These are phyloP conservation scores for Spatula versicolor DNA, from an alignment of 2,797 vertebrate species.

Conservation along the genomic window DNA sequence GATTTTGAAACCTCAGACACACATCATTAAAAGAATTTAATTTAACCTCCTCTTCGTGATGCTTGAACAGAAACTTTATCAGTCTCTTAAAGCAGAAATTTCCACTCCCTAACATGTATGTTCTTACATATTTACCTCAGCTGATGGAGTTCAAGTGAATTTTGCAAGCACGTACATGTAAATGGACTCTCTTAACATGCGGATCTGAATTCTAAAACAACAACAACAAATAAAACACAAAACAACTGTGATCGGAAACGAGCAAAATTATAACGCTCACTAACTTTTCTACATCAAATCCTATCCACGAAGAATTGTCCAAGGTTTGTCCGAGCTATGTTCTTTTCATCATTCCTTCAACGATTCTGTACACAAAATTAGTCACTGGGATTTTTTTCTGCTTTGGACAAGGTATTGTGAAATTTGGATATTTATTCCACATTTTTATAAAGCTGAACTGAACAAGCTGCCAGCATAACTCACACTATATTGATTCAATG, in stretches of 20 bases:
- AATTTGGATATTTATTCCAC: conserved; percentile 28
- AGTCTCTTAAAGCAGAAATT: neutral
- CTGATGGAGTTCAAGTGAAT: neutral
- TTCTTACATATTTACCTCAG: neutral
- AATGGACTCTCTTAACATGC: neutral
- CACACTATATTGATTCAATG: conserved; percentile 42
- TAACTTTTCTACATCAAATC: neutral
- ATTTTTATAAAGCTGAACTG: conserved; percentile 32
- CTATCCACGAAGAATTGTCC: rapidly evolving
- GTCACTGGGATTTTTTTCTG: neutral
- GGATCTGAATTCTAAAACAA: neutral
- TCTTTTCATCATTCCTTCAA: neutral
- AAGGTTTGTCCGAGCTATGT: neutral
- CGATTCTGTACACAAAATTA: neutral
- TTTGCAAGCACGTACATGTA: neutral
- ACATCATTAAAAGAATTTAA: neutral
- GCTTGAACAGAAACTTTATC: neutral
- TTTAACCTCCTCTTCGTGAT: neutral
- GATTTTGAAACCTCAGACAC: neutral
- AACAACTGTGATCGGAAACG: neutral
- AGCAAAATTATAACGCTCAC: neutral
- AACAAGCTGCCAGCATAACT: conserved; percentile 39
- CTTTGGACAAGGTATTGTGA: neutral
- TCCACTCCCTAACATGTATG: neutral
- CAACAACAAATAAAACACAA: neutral